Base-by-base conservation (phyloP, 1,140 invertebrate species). In the Rhagoletis zephyria region DNA sequence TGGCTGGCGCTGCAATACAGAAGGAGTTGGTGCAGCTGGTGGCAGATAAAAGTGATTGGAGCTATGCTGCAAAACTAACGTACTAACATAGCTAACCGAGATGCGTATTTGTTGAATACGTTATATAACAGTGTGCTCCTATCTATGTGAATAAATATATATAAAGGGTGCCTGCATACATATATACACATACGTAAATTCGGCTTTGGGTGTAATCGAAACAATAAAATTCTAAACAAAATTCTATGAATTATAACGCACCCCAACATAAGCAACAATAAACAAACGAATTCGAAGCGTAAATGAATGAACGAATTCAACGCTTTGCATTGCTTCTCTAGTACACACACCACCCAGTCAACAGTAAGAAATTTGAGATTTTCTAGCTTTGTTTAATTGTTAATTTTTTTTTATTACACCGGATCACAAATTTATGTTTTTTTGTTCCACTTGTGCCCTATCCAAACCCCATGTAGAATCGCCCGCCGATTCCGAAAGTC, bases 211-310 rank as follows among this genome's bases (percentile, higher is more conserved):
- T 30, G 45, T 7, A 81, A 81, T 51, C 74, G 74, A 81, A 56
- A 48, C 48, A 56, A 16, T 45, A 45, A 81, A 81, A 81, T 81
- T 56, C 74, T 19, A 59, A 81, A 81, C 74, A 81, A 81, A 81
- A 81, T 81, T 81, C 74, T 81, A 7, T 30, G 19, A 81, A 81
- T 81, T 30, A 19, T 42, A 48, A 14, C 70, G n/a, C 70, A 48
- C 42, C 74, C n/a, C 48, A 81, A 30, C 45, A n/a, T 6, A 7
- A 16, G 45, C 45, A 16, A 63, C 12, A 63, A n/a, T n/a, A n/a
- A 63, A 63, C 61, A 4, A 16, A 16, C 61, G n/a, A 14, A 63
- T 16, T 48, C 4, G 16, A 42, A 48, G 70, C 12, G 42, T 74
- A 48, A 74, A 74, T 1, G 70, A 45, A 48, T 74, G 16, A 48